Evolutionary conservation across 1,140 invertebrate genomes (phyloP).

Genomic region (Drosophila asahinai): DNA sequence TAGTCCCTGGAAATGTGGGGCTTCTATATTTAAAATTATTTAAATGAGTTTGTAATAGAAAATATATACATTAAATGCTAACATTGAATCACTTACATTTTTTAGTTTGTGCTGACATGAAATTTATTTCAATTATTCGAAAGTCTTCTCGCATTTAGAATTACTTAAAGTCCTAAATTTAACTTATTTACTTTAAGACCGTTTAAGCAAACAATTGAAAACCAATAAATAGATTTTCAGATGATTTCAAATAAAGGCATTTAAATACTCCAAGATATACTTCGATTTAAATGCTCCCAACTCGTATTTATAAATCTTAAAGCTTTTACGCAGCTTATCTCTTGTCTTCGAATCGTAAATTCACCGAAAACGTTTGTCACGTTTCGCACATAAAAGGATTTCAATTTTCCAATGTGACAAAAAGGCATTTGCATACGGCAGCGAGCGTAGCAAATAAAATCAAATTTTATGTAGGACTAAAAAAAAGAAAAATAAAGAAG

Average conservation of each 20-base stretch:
- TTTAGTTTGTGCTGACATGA: too few species aligned
- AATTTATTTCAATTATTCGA: too few species aligned
- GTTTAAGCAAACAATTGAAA: neutral
- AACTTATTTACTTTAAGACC: neutral
- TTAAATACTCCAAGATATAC: neutral
- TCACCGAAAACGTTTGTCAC: slow-evolving; percentile 72
- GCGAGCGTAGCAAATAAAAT: slow-evolving; percentile 66
- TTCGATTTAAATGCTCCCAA: neutral
- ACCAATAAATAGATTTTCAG: slow-evolving; percentile 7
- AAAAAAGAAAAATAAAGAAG: slow-evolving; percentile 16
- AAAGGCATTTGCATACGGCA: slow-evolving; percentile 70
- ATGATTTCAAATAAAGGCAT: slow-evolving; percentile 5
- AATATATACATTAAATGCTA: too few species aligned
- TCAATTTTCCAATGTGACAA: slow-evolving; percentile 82
- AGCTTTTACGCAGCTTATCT: slow-evolving; percentile 31
- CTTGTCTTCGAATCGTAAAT: slow-evolving; percentile 54
- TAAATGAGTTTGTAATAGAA: neutral
- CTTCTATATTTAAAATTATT: neutral
- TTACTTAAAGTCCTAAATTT: neutral
- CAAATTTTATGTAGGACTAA: slow-evolving; percentile 67
- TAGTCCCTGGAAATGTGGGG: neutral
- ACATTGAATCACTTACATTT: too few species aligned
- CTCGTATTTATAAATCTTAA: slow-evolving; percentile 37
- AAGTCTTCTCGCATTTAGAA: neutral
- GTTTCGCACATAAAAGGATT: slow-evolving; percentile 82